Evolutionary conservation across 1,140 invertebrate species (phyloP).

Genomic region (Sitophilus oryzae): DNA sequence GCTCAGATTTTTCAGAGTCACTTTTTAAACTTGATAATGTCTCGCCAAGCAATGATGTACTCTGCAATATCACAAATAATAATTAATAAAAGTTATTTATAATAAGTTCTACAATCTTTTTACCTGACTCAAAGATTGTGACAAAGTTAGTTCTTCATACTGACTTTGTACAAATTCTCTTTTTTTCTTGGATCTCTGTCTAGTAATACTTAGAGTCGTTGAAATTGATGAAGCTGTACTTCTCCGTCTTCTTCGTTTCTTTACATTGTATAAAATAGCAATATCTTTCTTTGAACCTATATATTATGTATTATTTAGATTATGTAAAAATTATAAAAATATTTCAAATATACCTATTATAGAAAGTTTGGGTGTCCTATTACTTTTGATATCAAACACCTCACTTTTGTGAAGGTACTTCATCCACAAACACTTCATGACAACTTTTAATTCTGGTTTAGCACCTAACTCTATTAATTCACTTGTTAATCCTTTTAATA

Average conservation of each 20-base stretch:
- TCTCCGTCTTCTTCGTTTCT: slow-evolving; percentile 32
- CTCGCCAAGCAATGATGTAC: slow-evolving; percentile 40
- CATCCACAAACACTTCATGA: slow-evolving; percentile 58
- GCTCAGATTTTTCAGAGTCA: slow-evolving; percentile 27
- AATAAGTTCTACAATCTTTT: not conserved
- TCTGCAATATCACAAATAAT: slow-evolving; percentile 33
- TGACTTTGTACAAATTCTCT: slow-evolving; percentile 30
- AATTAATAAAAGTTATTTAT: not conserved
- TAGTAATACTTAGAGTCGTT: not conserved
- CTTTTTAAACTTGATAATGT: slow-evolving; percentile 41
- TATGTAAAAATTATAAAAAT: slow-evolving; percentile 37
- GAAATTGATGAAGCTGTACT: slow-evolving; percentile 14
- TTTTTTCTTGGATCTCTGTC: slow-evolving; percentile 10
- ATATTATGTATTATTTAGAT: no score
- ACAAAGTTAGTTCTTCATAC: slow-evolving; percentile 43
- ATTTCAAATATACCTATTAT: slow-evolving; percentile 24
- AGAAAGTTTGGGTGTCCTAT: slow-evolving; percentile 50
- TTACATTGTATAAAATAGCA: slow-evolving; percentile 47
- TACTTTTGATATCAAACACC: slow-evolving; percentile 47
- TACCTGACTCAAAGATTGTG: slow-evolving; percentile 18
- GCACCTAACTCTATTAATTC: slow-evolving; percentile 55
- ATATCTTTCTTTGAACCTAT: slow-evolving; percentile 41
- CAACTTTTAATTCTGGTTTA: slow-evolving; percentile 50
- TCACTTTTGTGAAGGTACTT: slow-evolving; percentile 54
- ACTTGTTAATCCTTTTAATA: slow-evolving; percentile 54